phyloP scores from a whole-genome alignment of 1,140 invertebrate genomes.

The Megathymus violae region DNA sequence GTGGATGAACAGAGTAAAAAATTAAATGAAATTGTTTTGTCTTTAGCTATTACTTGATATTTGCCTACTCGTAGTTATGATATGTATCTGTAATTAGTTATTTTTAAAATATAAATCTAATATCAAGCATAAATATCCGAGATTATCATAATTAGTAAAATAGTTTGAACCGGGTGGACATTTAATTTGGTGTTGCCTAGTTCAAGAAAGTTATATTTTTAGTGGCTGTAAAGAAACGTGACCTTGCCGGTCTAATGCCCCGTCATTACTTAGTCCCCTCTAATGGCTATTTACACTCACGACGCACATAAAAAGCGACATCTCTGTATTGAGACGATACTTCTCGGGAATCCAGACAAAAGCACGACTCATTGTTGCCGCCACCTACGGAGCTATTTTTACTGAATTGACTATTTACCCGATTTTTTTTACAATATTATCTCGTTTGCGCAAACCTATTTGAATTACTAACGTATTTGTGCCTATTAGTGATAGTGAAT shows the following conservation, averaged over 20 bases:
- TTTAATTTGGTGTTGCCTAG: conserved; percentile 11
- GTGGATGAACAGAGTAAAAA: no score
- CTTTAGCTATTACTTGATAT: no score
- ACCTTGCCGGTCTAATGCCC: conserved; percentile 56
- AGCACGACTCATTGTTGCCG: conserved; percentile 14
- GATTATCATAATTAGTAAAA: no score
- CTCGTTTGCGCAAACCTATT: not conserved
- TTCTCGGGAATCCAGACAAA: conserved; percentile 23
- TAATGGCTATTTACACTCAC: conserved; percentile 67
- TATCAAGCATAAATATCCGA: no score
- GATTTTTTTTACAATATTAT: not conserved
- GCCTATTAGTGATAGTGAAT: no score
- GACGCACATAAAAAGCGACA: conserved; percentile 59
- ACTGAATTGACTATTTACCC: conserved; percentile 16
- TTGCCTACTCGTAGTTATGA: no score
- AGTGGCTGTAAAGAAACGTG: conserved; percentile 41
- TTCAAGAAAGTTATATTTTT: conserved; percentile 25
- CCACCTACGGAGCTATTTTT: not conserved
- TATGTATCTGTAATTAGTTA: no score
- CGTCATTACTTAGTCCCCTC: conserved; percentile 55
- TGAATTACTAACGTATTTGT: no score
- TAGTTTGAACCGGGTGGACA: not conserved
- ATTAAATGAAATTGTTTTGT: no score
- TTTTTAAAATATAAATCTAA: no score
- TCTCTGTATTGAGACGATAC: conserved; percentile 49